Evolutionary conservation across 2,888 invertebrate genomes (phyloP).

Genomic region (Dione juno): DNA sequence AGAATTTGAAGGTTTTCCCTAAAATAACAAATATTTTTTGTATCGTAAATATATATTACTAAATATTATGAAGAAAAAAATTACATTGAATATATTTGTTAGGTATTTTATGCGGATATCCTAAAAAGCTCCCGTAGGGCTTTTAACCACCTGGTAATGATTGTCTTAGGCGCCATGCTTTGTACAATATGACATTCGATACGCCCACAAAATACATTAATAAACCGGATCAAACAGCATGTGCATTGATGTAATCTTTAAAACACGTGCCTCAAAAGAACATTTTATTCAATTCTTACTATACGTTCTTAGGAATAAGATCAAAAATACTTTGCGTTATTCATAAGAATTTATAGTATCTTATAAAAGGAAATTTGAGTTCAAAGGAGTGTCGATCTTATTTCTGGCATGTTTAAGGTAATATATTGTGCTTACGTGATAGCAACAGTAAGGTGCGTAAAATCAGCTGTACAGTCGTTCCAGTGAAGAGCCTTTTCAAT

Average conservation of each 20-base stretch:
- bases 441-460: slow-evolving; percentile 68
- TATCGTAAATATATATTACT: not conserved
- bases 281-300: slow-evolving; percentile 43
- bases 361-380: slow-evolving; percentile 32
- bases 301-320: slow-evolving; percentile 42
- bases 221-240: slow-evolving; percentile 78
- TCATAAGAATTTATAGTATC: slow-evolving; percentile 33
- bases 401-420: slow-evolving; percentile 19
- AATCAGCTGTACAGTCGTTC: slow-evolving; percentile 68
- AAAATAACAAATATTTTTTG: no score
- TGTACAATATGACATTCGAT: slow-evolving; percentile 69
- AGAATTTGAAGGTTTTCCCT: not conserved
- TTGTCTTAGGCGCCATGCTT: slow-evolving; percentile 69
- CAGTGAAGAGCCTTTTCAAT: slow-evolving; percentile 36
- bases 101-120: slow-evolving; percentile 34
- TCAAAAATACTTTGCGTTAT: slow-evolving; percentile 33
- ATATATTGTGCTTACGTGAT: slow-evolving; percentile 44
- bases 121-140: slow-evolving; percentile 44
- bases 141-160: slow-evolving; percentile 47
- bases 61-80: not conserved
- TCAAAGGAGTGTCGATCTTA: slow-evolving; percentile 17
- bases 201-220: slow-evolving; percentile 78
- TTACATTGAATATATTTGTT: not conserved
- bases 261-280: slow-evolving; percentile 62
- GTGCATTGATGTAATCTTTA: slow-evolving; percentile 70